Evolutionary conservation across 2,113 vertebrate species (phyloP).

Genomic region (Ursus arctos): DNA sequence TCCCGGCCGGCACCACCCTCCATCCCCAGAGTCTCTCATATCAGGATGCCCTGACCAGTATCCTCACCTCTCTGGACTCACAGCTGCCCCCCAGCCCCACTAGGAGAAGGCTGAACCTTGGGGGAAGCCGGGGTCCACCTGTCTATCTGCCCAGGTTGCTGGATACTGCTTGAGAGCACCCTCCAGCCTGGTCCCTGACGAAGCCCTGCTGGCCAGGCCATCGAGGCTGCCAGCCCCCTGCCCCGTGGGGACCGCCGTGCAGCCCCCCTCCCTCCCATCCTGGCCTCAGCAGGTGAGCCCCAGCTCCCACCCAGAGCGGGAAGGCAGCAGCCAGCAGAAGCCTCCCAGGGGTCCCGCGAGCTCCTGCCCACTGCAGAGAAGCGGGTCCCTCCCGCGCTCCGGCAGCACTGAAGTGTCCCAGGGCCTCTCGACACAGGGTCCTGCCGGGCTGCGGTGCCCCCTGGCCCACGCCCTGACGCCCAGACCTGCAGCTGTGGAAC

Average conservation of each 20-base stretch:
- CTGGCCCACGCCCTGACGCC: no score
- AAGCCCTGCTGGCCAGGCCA: not conserved
- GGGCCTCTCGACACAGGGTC: not conserved
- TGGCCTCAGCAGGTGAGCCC: rapidly evolving
- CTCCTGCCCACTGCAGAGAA: rapidly evolving
- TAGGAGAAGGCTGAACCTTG: not conserved
- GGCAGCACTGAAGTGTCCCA: rapidly evolving
- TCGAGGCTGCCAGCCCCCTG: rapidly evolving
- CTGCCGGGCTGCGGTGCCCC: not conserved
- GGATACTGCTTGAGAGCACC: rapidly evolving
- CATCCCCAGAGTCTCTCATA: not conserved
- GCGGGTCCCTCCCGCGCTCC: not conserved
- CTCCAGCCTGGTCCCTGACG: no score
- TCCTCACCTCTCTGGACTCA: not conserved
- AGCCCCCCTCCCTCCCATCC: not conserved
- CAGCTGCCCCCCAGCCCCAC: not conserved
- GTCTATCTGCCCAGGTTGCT: not conserved
- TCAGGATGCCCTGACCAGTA: rapidly evolving
- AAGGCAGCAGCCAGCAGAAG: not conserved
- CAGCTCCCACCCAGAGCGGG: no score
- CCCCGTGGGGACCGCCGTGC: rapidly evolving
- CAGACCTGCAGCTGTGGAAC: not conserved
- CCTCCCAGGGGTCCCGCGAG: not conserved
- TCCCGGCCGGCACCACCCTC: not conserved
- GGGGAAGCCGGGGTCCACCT: not conserved